A percentile compares a stretch with the other conserved stretches of the same genome.
Conservation (phyloP, 2,888 invertebrate species). For the Aspidapion aeneum region DNA sequence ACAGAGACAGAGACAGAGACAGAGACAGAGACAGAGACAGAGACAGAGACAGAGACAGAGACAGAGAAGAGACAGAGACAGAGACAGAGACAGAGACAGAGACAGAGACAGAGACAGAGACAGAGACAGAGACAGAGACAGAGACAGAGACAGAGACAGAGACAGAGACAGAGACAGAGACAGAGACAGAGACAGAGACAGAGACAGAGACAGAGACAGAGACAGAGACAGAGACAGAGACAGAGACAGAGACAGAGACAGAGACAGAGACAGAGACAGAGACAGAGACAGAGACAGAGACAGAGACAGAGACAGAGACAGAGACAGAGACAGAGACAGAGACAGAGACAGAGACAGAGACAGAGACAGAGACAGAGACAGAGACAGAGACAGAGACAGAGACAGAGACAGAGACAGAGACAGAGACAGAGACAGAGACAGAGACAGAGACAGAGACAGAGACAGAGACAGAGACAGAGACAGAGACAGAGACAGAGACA, state of each 20-base stretch:
- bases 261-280: constrained; percentile 7
- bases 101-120: constrained; percentile 8
- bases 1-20: constrained; percentile 7
- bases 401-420: constrained; percentile 8
- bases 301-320: constrained; percentile 4
- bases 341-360: constrained; percentile 8
- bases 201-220: constrained; percentile 7
- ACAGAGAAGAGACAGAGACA: constrained; percentile 6
- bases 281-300: constrained; percentile 7
- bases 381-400: constrained; percentile 7
- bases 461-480: constrained; percentile 8
- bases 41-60: constrained; percentile 7
- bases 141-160: constrained; percentile 7
- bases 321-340: constrained; percentile 7
- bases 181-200: constrained; percentile 4
- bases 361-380: constrained; percentile 5
- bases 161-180: constrained; percentile 8
- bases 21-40: constrained; percentile 6
- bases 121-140: constrained; percentile 5
- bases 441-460: constrained; percentile 7
- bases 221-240: constrained; percentile 8
- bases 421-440: constrained; percentile 5
- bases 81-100: constrained; percentile 6
- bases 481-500: constrained; percentile 5
- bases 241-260: constrained; percentile 4